Percentiles rank a stretch among this genome's conserved stretches.
Conservation (phyloP, 2,888 invertebrate species). For the Hydriomena furcata region DNA sequence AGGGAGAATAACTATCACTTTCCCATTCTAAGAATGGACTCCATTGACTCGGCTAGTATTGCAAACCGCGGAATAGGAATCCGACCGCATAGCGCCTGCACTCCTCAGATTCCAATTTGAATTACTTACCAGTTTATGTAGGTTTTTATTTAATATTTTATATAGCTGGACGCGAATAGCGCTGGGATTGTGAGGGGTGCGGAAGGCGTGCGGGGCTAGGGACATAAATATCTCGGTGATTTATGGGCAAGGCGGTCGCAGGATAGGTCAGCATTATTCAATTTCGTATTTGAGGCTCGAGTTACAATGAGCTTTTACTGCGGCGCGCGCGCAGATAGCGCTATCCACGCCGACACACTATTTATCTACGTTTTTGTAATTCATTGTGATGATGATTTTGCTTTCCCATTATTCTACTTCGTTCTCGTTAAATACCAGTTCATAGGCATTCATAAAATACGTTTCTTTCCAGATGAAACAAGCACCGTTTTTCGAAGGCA, state of each 20-base stretch:
- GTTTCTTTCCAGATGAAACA: constrained; percentile 26
- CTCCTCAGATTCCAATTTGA: constrained; percentile 74
- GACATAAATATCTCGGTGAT: constrained; percentile 83
- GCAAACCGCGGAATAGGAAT: constrained; percentile 68
- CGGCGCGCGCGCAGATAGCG: constrained; percentile 73
- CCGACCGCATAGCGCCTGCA: constrained; percentile 61
- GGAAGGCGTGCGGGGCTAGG: constrained; percentile 61
- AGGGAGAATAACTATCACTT: constrained; percentile 41
- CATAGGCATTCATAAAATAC: constrained; percentile 8
- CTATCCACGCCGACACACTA: constrained; percentile 58
- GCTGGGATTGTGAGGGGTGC: constrained; percentile 53
- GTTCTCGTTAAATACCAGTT: constrained; percentile 8
- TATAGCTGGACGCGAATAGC: constrained; percentile 74
- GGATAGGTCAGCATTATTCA: constrained; percentile 84
- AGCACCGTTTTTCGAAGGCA: constrained; percentile 54
- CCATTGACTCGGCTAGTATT: constrained; percentile 52
- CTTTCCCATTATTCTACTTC: constrained; percentile 8
- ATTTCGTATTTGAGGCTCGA: constrained; percentile 82
- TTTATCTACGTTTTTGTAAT: constrained; percentile 61
- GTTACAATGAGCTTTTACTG: constrained; percentile 82
- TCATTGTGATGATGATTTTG: constrained; percentile 17
- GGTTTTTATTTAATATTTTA: constrained; percentile 82
- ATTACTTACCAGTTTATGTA: constrained; percentile 80
- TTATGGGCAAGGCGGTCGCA: constrained; percentile 81
- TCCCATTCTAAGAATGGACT: constrained; percentile 50